These are phyloP conservation scores for Athene noctua DNA, from an alignment of 2,113 vertebrate genomes.

Conservation along the genomic window DNA sequence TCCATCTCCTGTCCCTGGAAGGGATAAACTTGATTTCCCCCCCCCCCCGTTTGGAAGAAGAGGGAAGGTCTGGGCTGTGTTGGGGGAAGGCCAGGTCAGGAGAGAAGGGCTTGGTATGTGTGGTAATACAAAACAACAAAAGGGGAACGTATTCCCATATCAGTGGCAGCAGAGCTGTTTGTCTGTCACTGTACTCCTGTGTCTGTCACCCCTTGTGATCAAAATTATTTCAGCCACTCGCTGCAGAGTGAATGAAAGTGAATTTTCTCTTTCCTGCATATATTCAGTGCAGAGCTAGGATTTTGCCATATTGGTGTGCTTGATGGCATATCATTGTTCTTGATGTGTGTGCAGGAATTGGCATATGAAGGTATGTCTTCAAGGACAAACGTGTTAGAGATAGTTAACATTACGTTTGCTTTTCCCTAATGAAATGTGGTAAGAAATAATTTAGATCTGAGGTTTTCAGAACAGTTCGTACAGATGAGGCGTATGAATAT, in stretches of 20 bases:
- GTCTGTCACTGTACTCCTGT: neutral
- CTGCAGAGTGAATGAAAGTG: neutral
- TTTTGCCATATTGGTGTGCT: neutral
- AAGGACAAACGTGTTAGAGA: neutral
- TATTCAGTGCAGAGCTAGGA: neutral
- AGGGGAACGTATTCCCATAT: neutral
- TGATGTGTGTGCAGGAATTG: fast-evolving
- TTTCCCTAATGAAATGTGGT: neutral
- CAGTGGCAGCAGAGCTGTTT: neutral
- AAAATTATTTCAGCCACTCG: neutral
- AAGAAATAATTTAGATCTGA: neutral
- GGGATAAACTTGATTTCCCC: neutral
- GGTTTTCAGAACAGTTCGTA: neutral
- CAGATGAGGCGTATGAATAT: neutral
- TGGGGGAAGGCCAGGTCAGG: neutral
- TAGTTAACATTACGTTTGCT: neutral
- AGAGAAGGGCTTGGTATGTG: neutral
- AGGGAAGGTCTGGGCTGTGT: neutral
- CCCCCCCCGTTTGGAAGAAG: neutral
- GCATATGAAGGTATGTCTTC: neutral
- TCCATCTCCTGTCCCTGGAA: neutral
- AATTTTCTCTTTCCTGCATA: neutral
- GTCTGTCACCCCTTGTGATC: neutral
- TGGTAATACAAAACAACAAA: neutral
- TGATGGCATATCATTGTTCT: neutral